A percentile compares a stretch with the other conserved stretches of the same genome.
These are phyloP conservation scores for Miltochrista miniata DNA, from an alignment of 2,888 invertebrate genomes.

Conservation along the genomic window DNA sequence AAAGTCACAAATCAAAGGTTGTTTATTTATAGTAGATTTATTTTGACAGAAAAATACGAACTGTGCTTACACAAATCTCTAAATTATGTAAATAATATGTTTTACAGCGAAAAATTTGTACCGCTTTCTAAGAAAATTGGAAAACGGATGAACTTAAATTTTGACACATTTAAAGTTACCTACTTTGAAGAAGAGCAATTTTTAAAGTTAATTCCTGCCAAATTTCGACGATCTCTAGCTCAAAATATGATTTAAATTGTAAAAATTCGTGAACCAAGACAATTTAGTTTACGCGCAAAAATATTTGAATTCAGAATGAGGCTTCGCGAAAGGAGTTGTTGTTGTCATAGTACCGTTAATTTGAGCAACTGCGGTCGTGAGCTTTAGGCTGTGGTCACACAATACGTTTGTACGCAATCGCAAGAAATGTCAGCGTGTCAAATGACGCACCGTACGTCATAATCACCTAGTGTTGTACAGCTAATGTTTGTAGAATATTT, in stretches of 20 bases:
- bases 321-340: constrained; percentile 62
- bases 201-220: too few species aligned
- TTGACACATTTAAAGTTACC: too few species aligned
- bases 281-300: constrained; percentile 56
- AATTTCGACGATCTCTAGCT: too few species aligned
- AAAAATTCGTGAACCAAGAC: too few species aligned
- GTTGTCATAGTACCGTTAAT: constrained; percentile 69
- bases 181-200: too few species aligned
- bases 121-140: too few species aligned
- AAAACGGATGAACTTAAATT: too few species aligned
- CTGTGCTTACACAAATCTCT: too few species aligned
- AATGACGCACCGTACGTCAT: constrained; percentile 10
- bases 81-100: too few species aligned
- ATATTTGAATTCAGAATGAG: constrained; percentile 68
- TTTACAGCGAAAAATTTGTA: too few species aligned
- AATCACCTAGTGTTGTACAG: constrained; percentile 8
- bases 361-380: constrained; percentile 59
- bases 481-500: constrained; percentile 6
- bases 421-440: constrained; percentile 11
- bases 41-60: not conserved
- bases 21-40: not conserved
- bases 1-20: not conserved
- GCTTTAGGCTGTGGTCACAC: constrained; percentile 49
- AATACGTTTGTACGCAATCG: constrained; percentile 28
- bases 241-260: too few species aligned